phyloP scores from a whole-genome alignment of 2,888 invertebrate genomes.

The Papilio demoleus region DNA sequence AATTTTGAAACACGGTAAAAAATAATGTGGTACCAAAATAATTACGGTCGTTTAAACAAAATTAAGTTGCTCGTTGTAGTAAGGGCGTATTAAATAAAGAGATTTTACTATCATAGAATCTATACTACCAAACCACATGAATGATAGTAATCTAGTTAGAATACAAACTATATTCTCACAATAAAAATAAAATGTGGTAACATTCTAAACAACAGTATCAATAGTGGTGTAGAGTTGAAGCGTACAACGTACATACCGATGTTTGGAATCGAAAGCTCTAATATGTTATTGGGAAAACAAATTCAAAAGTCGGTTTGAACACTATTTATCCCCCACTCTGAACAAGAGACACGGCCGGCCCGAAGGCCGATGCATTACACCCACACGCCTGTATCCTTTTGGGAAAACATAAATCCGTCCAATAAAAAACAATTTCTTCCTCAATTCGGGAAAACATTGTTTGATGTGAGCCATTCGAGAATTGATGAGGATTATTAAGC shows the following conservation, averaged over 20 bases:
- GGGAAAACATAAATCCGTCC: constrained; percentile 51
- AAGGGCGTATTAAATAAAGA: neutral
- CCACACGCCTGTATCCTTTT: constrained; percentile 48
- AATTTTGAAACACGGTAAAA: neutral
- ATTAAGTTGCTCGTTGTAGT: neutral
- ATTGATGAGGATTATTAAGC: constrained; percentile 39
- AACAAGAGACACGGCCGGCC: constrained; percentile 47
- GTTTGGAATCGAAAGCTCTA: constrained; percentile 37
- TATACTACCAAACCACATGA: constrained; percentile 3
- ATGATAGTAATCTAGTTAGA: neutral
- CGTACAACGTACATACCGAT: constrained; percentile 16
- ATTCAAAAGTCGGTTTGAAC: constrained; percentile 48
- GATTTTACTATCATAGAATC: neutral
- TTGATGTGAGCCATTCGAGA: constrained; percentile 37
- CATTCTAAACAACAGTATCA: constrained; percentile 3
- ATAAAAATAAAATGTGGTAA: constrained; percentile 17
- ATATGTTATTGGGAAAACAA: constrained; percentile 48
- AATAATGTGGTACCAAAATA: neutral
- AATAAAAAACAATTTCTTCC: constrained; percentile 39
- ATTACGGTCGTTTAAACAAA: neutral
- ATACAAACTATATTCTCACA: constrained; percentile 12
- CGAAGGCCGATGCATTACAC: constrained; percentile 49
- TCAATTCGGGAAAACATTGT: constrained; percentile 39
- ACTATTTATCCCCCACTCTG: constrained; percentile 50
- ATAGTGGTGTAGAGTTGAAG: constrained; percentile 15